Base-by-base conservation (phyloP, 2,888 invertebrate genomes). In the Calameuta filiformis region DNA sequence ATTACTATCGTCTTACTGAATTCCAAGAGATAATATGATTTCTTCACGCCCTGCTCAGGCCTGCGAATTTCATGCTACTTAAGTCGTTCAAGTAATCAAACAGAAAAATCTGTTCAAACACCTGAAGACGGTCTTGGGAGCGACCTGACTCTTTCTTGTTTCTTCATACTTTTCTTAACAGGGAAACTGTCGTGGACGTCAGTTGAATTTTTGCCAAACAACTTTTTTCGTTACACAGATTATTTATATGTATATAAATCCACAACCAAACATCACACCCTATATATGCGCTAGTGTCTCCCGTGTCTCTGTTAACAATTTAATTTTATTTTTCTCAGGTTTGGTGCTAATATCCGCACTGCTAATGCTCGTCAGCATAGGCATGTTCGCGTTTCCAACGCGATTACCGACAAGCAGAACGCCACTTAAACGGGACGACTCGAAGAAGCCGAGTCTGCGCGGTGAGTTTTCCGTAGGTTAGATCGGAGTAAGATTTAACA, bases 371-470 rank as follows among this genome's bases (percentile, higher is more conserved):
- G 95, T 97, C 78, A 96, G 98, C 1, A 92, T 96, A 76, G 95
- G 97, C 77, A 97, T 99, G 96, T 97, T 97, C 92, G 96, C 96
- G 83, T 98, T 98, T 92, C 98, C 98, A 79, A 94, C 95, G 83
- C 94, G 96, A 89, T 93, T 98, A 90, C 94, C 94, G 71, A 93
- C 93, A 77, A 92, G 93, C 80, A 90, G 91, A 78, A 81, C 87
- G 4, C 84, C 83, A 15, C 83, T 86, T 12, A 89, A 88, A 84
- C 85, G 90, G 12, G 89, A 92, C 68, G 91, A 92, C 56, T 91
- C 93, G 73, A 92, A 93, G 83, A 94, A 94, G 77, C 93, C 95
- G 1, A 93, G 94, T 85, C 92, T 95, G 78, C 94, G 93, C 94
- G 95, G 95, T 95, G 81, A 88, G 85, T 77, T 69, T 30, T 31